A percentile compares a stretch with the other conserved stretches of the same genome.
These are phyloP conservation scores for Gasteruption jaculator DNA, from an alignment of 2,888 invertebrate genomes.

Conservation along the genomic window DNA sequence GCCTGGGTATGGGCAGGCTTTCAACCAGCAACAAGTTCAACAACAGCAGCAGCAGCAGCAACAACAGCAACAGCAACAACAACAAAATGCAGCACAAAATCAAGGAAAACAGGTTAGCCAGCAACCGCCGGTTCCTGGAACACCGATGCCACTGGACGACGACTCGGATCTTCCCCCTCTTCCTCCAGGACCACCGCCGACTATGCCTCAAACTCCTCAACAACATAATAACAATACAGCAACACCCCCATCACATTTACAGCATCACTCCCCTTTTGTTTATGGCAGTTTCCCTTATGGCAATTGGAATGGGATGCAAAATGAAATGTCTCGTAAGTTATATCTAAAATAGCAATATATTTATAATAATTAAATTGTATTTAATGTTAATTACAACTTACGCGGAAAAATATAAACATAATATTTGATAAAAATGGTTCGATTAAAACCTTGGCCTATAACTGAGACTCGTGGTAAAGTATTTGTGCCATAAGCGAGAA, in stretches of 20 bases:
- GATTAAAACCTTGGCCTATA: too few species aligned
- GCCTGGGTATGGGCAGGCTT: conserved; percentile 42
- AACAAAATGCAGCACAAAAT: conserved; percentile 31
- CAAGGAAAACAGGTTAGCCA: conserved; percentile 39
- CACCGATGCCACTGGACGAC: conserved; percentile 54
- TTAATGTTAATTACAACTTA: not conserved
- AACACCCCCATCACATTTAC: conserved; percentile 30
- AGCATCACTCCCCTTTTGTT: conserved; percentile 42
- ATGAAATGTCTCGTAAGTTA: conserved; percentile 43
- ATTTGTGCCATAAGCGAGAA: too few species aligned
- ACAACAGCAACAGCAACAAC: conserved; percentile 28
- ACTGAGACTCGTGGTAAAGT: too few species aligned
- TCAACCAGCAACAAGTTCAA: conserved; percentile 41
- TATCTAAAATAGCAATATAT: conserved; percentile 1
- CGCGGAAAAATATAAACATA: too few species aligned
- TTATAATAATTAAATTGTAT: not conserved
- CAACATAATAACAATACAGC: conserved; percentile 30
- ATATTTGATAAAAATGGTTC: too few species aligned
- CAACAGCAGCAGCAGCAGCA: conserved; percentile 29
- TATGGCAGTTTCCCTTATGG: conserved; percentile 39
- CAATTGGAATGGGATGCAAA: conserved; percentile 42
- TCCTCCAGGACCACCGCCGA: conserved; percentile 59
- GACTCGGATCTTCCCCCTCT: conserved; percentile 56
- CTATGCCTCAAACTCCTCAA: conserved; percentile 38
- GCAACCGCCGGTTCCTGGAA: conserved; percentile 49